These are phyloP conservation scores for Pterobdella sp. DNA, from an alignment of 2,888 invertebrate species.

Conservation along the genomic window DNA sequence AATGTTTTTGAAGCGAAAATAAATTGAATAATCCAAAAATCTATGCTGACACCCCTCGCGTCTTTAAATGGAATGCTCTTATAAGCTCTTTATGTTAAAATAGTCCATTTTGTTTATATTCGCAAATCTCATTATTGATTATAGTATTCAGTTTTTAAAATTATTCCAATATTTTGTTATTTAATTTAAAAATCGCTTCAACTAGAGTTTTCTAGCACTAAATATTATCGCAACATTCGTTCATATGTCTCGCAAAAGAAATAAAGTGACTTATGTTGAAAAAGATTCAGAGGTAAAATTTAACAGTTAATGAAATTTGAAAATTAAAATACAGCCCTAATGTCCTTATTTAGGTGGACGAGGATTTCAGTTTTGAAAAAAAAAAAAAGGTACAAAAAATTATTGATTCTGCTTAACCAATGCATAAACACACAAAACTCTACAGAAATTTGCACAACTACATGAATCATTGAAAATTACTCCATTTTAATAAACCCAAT, in stretches of 20 bases:
- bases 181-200: neutral
- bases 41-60: conserved; percentile 13
- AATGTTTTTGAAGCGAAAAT: neutral
- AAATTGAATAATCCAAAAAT: neutral
- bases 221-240: too few species aligned
- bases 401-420: neutral
- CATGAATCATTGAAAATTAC: neutral
- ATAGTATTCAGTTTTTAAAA: neutral
- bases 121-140: neutral
- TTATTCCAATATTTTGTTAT: neutral
- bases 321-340: neutral
- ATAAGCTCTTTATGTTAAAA: neutral
- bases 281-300: conserved; percentile 18
- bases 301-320: conserved; percentile 14
- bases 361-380: neutral
- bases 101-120: conserved; percentile 3
- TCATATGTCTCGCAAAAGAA: neutral
- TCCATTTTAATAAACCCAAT: too few species aligned
- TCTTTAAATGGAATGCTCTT: neutral
- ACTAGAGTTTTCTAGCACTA: too few species aligned
- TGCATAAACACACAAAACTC: neutral
- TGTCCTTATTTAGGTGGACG: neutral
- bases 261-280: conserved; percentile 8
- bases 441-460: neutral
- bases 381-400: conserved; percentile 7